phyloP scores from a whole-genome alignment of 1,140 invertebrate species.

The Drosophila willistoni region DNA sequence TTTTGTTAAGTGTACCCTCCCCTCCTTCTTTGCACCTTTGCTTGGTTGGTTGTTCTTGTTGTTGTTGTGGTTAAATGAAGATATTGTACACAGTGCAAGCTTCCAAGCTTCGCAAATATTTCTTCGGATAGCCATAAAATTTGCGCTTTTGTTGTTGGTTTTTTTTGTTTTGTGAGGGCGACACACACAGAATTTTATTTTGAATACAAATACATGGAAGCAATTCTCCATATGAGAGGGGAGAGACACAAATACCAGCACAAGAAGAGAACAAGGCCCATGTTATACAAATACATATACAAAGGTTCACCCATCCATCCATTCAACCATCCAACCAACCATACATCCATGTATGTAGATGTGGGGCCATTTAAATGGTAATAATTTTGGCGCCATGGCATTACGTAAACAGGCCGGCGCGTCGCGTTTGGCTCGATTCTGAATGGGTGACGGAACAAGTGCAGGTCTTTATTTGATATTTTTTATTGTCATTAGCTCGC shows the following conservation, averaged over 20 bases:
- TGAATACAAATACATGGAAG: conserved; percentile 6
- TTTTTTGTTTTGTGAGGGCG: conserved; percentile 3
- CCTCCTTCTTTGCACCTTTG: not conserved
- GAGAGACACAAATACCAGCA: not conserved
- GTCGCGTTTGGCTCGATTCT: conserved; percentile 44
- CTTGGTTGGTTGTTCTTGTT: not conserved
- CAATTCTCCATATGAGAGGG: conserved; percentile 1
- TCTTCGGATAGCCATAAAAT: conserved; percentile 15
- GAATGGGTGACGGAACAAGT: conserved; percentile 54
- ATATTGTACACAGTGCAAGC: not conserved
- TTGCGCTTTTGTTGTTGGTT: conserved; percentile 1
- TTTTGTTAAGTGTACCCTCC: not conserved
- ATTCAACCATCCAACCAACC: not conserved
- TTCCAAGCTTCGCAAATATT: conserved; percentile 14
- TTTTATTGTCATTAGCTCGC: conserved; percentile 21
- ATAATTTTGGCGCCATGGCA: conserved; percentile 74
- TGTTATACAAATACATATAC: conserved; percentile 27
- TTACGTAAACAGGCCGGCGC: conserved; percentile 67
- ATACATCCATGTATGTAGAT: conserved; percentile 32
- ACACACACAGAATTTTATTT: conserved; percentile 7
- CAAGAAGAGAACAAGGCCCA: conserved; percentile 1
- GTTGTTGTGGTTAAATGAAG: not conserved
- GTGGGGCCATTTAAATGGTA: conserved; percentile 64
- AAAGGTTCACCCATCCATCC: not conserved
- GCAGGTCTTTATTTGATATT: conserved; percentile 52